Evolutionary conservation across 2,113 vertebrate genomes (phyloP).

Genomic region (Leptocoma aspasia): DNA sequence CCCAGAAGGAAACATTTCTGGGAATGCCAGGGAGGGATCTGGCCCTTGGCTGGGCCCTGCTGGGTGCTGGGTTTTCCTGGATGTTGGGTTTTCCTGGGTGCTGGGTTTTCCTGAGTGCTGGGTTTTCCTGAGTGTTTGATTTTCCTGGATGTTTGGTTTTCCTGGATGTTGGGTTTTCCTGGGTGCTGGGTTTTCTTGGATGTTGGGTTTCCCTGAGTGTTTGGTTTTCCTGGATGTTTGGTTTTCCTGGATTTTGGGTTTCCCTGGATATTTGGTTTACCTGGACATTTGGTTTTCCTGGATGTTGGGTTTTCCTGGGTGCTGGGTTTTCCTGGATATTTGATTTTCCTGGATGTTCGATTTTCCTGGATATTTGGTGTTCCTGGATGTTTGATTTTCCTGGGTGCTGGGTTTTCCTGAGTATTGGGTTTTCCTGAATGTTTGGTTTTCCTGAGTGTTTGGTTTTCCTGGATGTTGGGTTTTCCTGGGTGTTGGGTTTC

Average conservation of each 20-base stretch:
- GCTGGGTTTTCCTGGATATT: fast-evolving
- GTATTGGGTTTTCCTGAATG: fast-evolving
- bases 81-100: no score
- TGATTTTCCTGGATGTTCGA: fast-evolving
- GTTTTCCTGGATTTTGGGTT: fast-evolving
- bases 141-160: fast-evolving
- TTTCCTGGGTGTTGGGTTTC: fast-evolving
- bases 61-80: fast-evolving
- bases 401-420: fast-evolving
- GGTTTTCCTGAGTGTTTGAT: neutral
- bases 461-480: fast-evolving
- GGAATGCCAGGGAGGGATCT: no score
- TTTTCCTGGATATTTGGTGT: no score
- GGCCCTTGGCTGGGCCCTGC: neutral
- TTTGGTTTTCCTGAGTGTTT: fast-evolving
- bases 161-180: neutral
- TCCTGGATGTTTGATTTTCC: fast-evolving
- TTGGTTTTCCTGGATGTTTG: neutral
- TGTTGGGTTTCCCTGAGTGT: fast-evolving
- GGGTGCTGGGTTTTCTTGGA: fast-evolving
- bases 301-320: fast-evolving
- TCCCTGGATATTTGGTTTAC: neutral
- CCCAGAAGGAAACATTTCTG: neutral
- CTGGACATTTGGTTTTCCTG: fast-evolving
- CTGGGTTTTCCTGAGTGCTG: no score